Evolutionary conservation across 1,140 invertebrate genomes (phyloP), one percentile per base, ranked within the genome.

Genomic region (Drosophila guanche): DNA sequence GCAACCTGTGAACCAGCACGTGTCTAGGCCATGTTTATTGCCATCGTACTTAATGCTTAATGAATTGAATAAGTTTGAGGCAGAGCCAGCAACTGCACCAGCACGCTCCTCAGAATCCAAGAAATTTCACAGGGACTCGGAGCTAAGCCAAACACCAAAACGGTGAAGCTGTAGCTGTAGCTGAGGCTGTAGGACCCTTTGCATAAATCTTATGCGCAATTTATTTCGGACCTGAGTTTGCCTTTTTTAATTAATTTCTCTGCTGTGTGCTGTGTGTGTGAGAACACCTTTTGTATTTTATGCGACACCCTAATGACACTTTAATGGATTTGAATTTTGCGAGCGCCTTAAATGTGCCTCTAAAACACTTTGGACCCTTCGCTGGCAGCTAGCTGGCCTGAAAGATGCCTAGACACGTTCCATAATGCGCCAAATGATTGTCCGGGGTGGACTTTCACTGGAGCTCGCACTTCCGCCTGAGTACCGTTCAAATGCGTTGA

Each of bases 201-300:
- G 62, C 68, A 78, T 81, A 78, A 81, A 68, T 83, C 79, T 77
- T 68, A 54, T 33, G 16, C 58, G 52, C 69, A 58, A 78, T 81
- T 81, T 69, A 83, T 77, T 83, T 58, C 53, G 72, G 22, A 47
- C 65, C 57, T 56, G 41, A 60, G 40, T 47, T 41, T 47, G 41
- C 45, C 65, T 51, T 79, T 69, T 81, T 79, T 81, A 81, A 81
- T 81, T 83, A 83, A 74, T 83, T 83, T 77, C 45, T 27, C 46
- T 43, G 46, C 52, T 43, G 45, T 29, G 40, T 37, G 10, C 10
- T 37, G 10, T 37, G 33, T 37, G 33, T 37, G 33, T 37, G 33
- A 4, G 45, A 27, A 53, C 53, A 72, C 60, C 77, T 80, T 71
- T 75, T 76, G 52, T 74, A 27, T 42, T 75, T 79, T 69, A 79